Conservation (phyloP, 2,113 vertebrate species). For the Ranitomeya imitator region DNA sequence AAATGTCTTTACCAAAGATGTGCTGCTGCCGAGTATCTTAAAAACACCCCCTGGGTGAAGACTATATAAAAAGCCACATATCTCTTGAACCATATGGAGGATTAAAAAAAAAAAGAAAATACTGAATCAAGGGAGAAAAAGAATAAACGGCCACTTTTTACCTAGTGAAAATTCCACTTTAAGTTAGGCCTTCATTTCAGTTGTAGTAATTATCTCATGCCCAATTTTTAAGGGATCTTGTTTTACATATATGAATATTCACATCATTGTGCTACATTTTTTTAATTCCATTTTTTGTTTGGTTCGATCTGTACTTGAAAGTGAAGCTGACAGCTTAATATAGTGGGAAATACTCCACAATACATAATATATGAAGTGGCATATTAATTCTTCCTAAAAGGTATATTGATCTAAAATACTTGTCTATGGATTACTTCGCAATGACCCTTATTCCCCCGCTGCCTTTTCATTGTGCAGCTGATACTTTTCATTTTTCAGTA, state of each 20-base stretch:
- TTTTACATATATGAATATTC: neutral
- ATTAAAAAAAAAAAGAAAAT: too few relatives aligned
- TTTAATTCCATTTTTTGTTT: neutral
- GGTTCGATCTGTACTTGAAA: neutral
- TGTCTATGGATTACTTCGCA: constrained; percentile 1
- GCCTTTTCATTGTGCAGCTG: neutral
- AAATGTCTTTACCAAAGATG: too few relatives aligned
- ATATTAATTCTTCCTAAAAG: constrained; percentile 5
- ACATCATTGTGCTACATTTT: neutral
- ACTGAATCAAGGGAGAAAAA: too few relatives aligned
- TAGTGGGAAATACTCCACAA: neutral
- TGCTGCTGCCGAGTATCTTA: too few relatives aligned
- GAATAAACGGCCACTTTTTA: too few relatives aligned
- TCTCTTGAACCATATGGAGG: too few relatives aligned
- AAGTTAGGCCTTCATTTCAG: too few relatives aligned
- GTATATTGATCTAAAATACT: constrained; percentile 2
- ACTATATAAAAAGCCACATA: too few relatives aligned
- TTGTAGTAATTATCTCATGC: too few relatives aligned
- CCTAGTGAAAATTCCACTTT: too few relatives aligned
- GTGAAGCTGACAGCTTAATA: neutral
- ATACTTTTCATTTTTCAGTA: neutral
- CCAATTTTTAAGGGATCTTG: too few relatives aligned
- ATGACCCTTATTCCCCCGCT: neutral
- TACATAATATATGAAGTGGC: constrained; percentile 16
- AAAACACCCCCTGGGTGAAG: too few relatives aligned